Evolutionary conservation across 2,888 invertebrate species (phyloP), one percentile per base, ranked within the genome.

Genomic region (Campaea margaritaria): DNA sequence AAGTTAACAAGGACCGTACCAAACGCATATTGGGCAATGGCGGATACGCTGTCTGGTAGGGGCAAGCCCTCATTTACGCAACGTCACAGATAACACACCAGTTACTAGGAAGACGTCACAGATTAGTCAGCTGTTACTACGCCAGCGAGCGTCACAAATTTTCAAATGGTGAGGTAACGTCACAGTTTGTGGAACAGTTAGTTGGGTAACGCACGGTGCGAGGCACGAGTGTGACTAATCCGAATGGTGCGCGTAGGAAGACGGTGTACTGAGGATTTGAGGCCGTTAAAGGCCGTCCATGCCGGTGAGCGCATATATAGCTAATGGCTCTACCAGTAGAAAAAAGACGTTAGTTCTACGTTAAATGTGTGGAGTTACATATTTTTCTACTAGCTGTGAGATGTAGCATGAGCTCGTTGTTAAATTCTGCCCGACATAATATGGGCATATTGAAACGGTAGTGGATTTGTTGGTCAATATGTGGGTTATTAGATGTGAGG

Each of bases 281-380:
- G 84, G 84, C 78, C 81, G 79, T 77, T 78, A 62, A 79, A 84
- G 84, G 85, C 78, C 81, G 76, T 65, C 74, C 70, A 65, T 75
- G 75, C 76, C n/a, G 76, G 74, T 58, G 58, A 69, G 62, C 69
- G 69, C 47, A 57, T 41, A 44, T 69, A 67, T 64, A 51, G 21
- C 27, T n/a, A n/a, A n/a, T n/a, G 36, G 15, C 59, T 39, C 53
- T 13, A 21, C 15, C 31, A 21, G 31, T 21, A n/a, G 27, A 27
- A 39, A n/a, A 42, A 59, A 28, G 38, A 41, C 53, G 38, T 27
- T 41, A 49, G 44, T 39, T 21, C 9, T 39, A 45, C 13, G 2
- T 28, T 21, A 13, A 8, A 12, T 13, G 11, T 15, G 38, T 47
- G 15, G 11, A 42, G 47, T 52, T 43, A 42, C 15, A 21, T n/a